These are phyloP conservation scores for Hyposmocoma kahamanoa DNA, from an alignment of 1,140 invertebrate genomes.

Conservation along the genomic window DNA sequence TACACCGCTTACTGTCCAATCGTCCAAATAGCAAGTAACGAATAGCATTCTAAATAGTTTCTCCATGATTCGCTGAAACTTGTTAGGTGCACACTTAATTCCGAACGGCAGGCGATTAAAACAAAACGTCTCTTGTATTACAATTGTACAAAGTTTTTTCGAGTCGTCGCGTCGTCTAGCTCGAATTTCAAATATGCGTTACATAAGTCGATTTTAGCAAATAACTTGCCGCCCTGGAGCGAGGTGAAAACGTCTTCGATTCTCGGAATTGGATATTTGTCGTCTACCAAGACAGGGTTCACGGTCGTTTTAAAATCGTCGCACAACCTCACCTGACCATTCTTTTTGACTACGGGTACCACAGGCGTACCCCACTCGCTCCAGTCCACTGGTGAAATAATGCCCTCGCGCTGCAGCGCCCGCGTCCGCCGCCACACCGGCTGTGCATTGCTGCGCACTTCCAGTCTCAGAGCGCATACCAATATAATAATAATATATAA, in stretches of 20 bases:
- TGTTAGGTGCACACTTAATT: slow-evolving; percentile 28
- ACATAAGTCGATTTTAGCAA: slow-evolving; percentile 38
- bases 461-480: no score
- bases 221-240: slow-evolving; percentile 25
- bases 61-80: slow-evolving; percentile 51
- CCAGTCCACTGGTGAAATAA: neutral
- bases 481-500: no score
- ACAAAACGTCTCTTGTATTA: slow-evolving; percentile 31
- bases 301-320: neutral
- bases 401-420: no score
- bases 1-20: slow-evolving; percentile 17
- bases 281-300: slow-evolving; percentile 17
- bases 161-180: slow-evolving; percentile 30
- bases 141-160: slow-evolving; percentile 19
- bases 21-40: slow-evolving; percentile 26
- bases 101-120: slow-evolving; percentile 18
- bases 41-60: slow-evolving; percentile 24
- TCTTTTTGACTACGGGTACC: neutral
- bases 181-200: slow-evolving; percentile 38
- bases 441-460: no score
- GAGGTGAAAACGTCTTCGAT: slow-evolving; percentile 34
- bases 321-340: neutral
- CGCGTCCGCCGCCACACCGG: no score
- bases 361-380: neutral
- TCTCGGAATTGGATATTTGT: slow-evolving; percentile 39